Conservation (phyloP, 2,113 vertebrate species). For the Galeopterus variegatus region DNA sequence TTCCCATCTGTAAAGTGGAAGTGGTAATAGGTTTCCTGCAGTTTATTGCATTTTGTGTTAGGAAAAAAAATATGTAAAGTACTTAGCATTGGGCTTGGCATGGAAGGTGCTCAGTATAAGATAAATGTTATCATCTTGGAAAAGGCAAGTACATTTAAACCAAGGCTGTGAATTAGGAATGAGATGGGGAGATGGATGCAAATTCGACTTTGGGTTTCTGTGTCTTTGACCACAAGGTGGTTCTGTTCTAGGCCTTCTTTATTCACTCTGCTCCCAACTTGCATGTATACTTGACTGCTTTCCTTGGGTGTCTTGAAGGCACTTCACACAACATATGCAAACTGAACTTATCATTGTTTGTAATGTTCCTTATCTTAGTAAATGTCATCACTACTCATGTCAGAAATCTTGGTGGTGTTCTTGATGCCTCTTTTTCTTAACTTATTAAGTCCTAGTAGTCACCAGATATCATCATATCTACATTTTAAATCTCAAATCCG, state of each 20-base stretch:
- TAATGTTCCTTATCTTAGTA: slow-evolving; percentile 42
- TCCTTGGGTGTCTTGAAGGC: slow-evolving; percentile 24
- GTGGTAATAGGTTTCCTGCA: slow-evolving; percentile 61
- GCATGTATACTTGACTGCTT: background rate
- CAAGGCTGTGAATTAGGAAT: slow-evolving; percentile 34
- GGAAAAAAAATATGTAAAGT: slow-evolving; percentile 21
- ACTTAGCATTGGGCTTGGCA: background rate
- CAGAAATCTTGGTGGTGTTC: slow-evolving; percentile 29
- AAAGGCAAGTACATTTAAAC: slow-evolving; percentile 57
- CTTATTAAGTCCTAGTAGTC: background rate
- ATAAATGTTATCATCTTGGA: background rate
- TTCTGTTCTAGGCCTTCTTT: slow-evolving; percentile 4
- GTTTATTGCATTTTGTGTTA: slow-evolving; percentile 53
- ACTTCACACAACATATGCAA: slow-evolving; percentile 29
- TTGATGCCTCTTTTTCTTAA: slow-evolving; percentile 28
- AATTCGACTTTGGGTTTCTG: background rate
- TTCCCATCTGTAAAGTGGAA: slow-evolving; percentile 67
- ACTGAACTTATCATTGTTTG: slow-evolving; percentile 65
- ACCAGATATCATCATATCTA: slow-evolving; percentile 2
- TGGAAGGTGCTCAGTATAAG: slow-evolving; percentile 24
- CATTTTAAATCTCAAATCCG: background rate
- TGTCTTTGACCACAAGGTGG: background rate
- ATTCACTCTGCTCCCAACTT: background rate
- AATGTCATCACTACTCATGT: background rate
- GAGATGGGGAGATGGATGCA: background rate